Evolutionary conservation across 2,888 invertebrate species (phyloP).

Genomic region (Hypomecis atomaria): DNA sequence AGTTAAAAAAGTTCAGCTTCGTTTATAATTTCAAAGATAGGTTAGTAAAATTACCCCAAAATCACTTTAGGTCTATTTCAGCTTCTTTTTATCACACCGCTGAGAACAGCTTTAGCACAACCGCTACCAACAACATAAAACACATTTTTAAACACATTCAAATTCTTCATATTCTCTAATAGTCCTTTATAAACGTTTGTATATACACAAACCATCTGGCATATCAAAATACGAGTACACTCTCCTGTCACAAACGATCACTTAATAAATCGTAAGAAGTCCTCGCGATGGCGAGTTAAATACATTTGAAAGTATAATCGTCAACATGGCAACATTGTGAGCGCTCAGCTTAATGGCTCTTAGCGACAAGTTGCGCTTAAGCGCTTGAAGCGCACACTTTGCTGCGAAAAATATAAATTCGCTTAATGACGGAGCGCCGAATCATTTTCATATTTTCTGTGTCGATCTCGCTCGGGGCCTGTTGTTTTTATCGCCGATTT

Average conservation of each 20-base stretch:
- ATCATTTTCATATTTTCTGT: conserved; percentile 59
- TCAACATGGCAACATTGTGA: conserved; percentile 49
- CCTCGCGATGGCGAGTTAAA: conserved; percentile 26
- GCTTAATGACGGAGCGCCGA: conserved; percentile 61
- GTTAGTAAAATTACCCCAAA: too few species aligned
- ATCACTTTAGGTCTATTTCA: too few species aligned
- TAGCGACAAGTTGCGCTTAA: conserved; percentile 60
- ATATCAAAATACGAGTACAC: conserved; percentile 7
- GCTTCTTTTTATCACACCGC: too few species aligned
- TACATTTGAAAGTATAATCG: conserved; percentile 45
- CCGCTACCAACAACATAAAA: too few species aligned
- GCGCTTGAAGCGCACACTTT: conserved; percentile 47
- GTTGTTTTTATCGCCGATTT: conserved; percentile 34
- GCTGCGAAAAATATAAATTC: conserved; percentile 65
- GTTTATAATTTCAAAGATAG: too few species aligned
- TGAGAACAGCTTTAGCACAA: too few species aligned
- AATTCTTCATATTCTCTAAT: too few species aligned
- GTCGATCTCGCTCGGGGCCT: conserved; percentile 31
- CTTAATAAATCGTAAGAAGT: conserved; percentile 23
- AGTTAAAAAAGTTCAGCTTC: too few species aligned
- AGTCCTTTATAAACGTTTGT: too few species aligned
- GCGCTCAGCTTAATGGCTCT: conserved; percentile 60
- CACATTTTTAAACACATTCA: too few species aligned
- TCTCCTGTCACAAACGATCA: conserved; percentile 20
- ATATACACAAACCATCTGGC: neutral